phyloP scores from a whole-genome alignment of 2,888 invertebrate genomes.

The Macrosiphum euphorbiae region DNA sequence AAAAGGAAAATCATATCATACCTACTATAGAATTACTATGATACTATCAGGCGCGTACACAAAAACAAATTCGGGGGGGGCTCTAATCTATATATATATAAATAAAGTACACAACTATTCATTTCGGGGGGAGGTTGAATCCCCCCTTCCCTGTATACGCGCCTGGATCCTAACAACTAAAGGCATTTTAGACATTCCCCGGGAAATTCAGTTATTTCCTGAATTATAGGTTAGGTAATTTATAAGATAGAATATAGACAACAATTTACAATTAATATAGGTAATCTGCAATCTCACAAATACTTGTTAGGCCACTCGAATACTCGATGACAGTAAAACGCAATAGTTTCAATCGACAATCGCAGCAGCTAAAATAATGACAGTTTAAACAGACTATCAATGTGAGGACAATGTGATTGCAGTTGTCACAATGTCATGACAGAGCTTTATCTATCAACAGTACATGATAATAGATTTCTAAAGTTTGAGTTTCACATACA shows the following conservation, averaged over 20 bases:
- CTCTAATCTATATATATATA: no score
- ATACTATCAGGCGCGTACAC: no score
- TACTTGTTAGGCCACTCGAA: background rate
- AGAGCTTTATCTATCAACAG: background rate
- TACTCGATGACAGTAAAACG: background rate
- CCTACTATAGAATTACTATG: background rate
- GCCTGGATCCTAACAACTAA: no score
- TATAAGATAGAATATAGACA: background rate
- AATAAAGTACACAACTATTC: no score
- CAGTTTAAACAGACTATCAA: background rate
- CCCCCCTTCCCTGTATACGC: no score
- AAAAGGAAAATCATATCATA: background rate
- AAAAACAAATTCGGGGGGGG: no score
- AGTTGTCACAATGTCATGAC: background rate
- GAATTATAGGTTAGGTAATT: background rate
- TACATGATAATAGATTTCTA: no score
- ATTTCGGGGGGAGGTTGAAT: no score
- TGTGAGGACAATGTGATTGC: background rate
- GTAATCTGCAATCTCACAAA: background rate
- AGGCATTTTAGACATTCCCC: background rate
- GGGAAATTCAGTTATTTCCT: background rate
- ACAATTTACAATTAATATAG: background rate
- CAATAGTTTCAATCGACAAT: background rate
- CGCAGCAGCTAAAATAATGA: background rate
- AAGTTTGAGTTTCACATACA: no score